phyloP scores from a whole-genome alignment of 2,797 vertebrate genomes.

The Oceanodroma leucorhoa region DNA sequence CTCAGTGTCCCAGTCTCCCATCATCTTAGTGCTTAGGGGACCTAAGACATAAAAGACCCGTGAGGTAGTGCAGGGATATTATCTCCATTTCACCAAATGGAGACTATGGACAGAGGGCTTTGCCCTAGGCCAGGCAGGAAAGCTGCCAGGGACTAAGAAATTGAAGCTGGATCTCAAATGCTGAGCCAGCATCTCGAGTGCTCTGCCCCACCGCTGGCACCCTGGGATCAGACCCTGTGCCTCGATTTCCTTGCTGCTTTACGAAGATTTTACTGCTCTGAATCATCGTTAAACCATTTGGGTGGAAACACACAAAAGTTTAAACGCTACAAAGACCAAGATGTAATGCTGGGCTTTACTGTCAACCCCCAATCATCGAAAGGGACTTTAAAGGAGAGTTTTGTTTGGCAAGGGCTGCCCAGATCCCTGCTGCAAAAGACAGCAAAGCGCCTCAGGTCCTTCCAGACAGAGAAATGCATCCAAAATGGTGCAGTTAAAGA shows the following conservation, averaged over 20 bases:
- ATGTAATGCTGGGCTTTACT: neutral
- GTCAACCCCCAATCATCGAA: neutral
- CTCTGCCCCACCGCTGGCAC: neutral
- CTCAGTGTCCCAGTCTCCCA: neutral
- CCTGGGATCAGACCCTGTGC: neutral
- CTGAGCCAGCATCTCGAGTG: neutral
- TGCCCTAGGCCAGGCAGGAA: neutral
- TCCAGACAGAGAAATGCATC: neutral
- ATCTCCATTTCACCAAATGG: neutral
- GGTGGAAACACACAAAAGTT: neutral
- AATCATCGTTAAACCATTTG: neutral
- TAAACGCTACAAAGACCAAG: rapidly evolving
- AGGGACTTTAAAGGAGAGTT: neutral
- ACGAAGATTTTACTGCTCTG: neutral
- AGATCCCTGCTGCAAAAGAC: neutral
- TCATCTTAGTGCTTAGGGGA: neutral
- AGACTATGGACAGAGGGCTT: neutral
- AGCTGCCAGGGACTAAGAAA: neutral
- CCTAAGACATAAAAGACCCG: neutral
- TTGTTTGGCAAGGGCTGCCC: neutral
- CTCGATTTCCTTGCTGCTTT: neutral
- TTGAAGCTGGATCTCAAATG: neutral
- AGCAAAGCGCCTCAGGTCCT: neutral
- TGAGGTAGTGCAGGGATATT: neutral
- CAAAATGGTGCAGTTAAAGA: neutral